Percentiles rank a stretch among this genome's conserved stretches.
Evolutionary conservation across 2,797 vertebrate species (phyloP).

Genomic region (Anolis apletophallus): DNA sequence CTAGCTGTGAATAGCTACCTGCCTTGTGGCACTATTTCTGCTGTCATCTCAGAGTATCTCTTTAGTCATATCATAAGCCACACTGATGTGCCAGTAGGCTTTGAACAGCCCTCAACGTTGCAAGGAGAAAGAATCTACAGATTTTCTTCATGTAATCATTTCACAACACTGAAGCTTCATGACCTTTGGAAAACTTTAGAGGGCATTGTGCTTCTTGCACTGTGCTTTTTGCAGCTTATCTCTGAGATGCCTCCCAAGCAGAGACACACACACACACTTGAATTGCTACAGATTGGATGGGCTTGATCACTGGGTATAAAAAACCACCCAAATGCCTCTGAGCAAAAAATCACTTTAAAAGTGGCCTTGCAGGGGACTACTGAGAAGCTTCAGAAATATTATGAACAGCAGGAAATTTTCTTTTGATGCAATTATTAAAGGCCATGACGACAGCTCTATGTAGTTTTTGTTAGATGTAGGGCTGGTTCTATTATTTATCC

Average conservation of each 20-base stretch:
- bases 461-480: background rate
- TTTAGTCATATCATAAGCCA: constrained; percentile 29
- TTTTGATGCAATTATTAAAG: background rate
- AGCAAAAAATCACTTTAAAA: background rate
- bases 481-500: background rate
- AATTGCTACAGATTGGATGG: constrained; percentile 17
- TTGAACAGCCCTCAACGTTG: background rate
- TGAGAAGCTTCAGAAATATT: background rate
- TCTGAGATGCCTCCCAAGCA: constrained; percentile 28
- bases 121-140: constrained; percentile 9
- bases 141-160: constrained; percentile 12
- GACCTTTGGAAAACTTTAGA: constrained; percentile 28
- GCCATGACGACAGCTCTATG: background rate
- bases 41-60: constrained; percentile 4
- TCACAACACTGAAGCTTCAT: constrained; percentile 17
- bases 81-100: constrained; percentile 22
- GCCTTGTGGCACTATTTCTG: background rate
- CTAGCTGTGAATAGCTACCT: background rate
- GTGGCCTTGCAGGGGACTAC: background rate
- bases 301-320: constrained; percentile 27
- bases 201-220: background rate
- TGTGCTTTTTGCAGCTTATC: background rate
- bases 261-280: rapidly evolving
- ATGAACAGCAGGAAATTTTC: background rate
- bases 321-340: constrained; percentile 9